phyloP scores from a whole-genome alignment of 2,113 vertebrate species.

The Noctilio leporinus region DNA sequence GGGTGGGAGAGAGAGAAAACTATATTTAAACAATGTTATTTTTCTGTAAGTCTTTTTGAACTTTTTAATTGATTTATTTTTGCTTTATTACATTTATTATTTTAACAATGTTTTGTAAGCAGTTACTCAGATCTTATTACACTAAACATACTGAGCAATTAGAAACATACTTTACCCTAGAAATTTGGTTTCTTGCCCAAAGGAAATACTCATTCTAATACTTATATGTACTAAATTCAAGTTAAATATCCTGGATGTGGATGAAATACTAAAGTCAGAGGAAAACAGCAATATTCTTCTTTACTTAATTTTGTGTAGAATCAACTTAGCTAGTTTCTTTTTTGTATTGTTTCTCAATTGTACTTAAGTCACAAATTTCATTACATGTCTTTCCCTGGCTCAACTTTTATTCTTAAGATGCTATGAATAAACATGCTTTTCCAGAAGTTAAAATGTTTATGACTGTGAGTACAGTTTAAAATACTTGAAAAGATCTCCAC shows the following conservation, averaged over 20 bases:
- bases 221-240: slow-evolving; percentile 14
- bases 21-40: too few species aligned
- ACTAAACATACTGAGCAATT: neutral
- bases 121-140: neutral
- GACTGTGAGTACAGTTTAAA: neutral
- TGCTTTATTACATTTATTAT: too few species aligned
- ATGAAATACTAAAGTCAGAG: neutral
- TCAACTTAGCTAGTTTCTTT: slow-evolving; percentile 9
- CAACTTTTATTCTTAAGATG: neutral
- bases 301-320: neutral
- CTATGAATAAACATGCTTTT: neutral
- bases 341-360: slow-evolving; percentile 9
- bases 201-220: slow-evolving; percentile 19
- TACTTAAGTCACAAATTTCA: slow-evolving; percentile 21
- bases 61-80: too few species aligned
- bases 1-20: too few species aligned
- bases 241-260: neutral
- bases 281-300: neutral
- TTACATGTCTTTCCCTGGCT: neutral
- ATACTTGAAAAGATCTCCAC: neutral
- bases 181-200: neutral
- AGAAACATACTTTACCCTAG: neutral
- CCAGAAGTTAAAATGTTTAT: neutral
- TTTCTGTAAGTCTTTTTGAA: too few species aligned
- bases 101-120: neutral